Evolutionary conservation across 2,797 vertebrate species (phyloP), one percentile per base, ranked within the genome.

Genomic region (Acridotheres tristis): DNA sequence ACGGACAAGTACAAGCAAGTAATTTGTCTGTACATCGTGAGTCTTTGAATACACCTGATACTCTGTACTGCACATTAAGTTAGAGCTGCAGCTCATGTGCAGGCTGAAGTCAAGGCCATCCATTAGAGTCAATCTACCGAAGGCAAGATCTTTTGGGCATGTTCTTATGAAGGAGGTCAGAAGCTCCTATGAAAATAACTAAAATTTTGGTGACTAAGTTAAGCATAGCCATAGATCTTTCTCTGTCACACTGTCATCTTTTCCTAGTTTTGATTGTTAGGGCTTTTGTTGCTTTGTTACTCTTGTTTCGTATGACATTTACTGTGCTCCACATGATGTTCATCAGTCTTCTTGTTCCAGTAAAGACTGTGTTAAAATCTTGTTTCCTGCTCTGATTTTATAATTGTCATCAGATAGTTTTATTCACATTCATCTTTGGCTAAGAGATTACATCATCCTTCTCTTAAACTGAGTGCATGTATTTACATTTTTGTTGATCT

Each of bases 401-500:
- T 83, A 87, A 66, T 72, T 61, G 43, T 77, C n/a, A 72, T 92
- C 57, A 50, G 68, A 36, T 27, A 68, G 45, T 76, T 93, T 75
- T 85, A 90, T 61, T 80, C 58, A 63, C n/a, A 71, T 76, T 74
- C n/a, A 22, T 90, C 50, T 94, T 85, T 91, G 68, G 16, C 61
- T 77, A 48, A 34, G 23, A 43, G 26, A 40, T 80, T 75, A 94
- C 47, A 65, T 94, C 30, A 78, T 85, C 57, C n/a, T 82, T 93
- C 57, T 87, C 65, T 94, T 88, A 80, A 67, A 85, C 38, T 42
- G 62, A 65, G 65, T 51, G 40, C 51, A 18, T 53, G 9, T 85
- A 85, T 95, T 79, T 92, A 30, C 72, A 59, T 84, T 94, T 90
- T 87, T 92, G 84, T 91, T 93, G 72, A 85, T 85, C 63, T 93